These are phyloP conservation scores for Bostrychus sinensis DNA, from an alignment of 2,113 vertebrate genomes.

Conservation along the genomic window DNA sequence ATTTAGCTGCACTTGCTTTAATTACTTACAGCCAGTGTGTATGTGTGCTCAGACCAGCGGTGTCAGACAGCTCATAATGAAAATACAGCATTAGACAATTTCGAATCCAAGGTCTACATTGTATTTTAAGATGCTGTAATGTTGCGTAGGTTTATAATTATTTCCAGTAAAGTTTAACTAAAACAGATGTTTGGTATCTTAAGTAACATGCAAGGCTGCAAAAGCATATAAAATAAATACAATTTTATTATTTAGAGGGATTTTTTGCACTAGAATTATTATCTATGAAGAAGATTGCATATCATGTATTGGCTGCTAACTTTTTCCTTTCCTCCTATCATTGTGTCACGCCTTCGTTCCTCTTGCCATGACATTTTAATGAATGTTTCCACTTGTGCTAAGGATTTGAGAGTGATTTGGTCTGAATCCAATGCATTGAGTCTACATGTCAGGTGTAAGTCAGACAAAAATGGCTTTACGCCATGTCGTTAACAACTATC, in stretches of 20 bases:
- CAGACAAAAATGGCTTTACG: constrained; percentile 60
- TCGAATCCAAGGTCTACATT: constrained; percentile 45
- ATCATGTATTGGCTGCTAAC: no score
- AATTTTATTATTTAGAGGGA: no score
- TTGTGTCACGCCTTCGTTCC: constrained; percentile 2
- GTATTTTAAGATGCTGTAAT: constrained; percentile 28
- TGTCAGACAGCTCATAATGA: constrained; percentile 56
- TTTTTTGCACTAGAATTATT: no score
- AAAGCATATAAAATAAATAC: no score
- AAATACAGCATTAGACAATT: constrained; percentile 46
- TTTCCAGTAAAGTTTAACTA: neutral
- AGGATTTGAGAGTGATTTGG: constrained; percentile 51
- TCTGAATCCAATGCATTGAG: constrained; percentile 58
- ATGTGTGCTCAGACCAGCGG: constrained; percentile 30
- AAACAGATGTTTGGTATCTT: no score
- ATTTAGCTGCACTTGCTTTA: constrained; percentile 77
- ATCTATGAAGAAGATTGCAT: no score
- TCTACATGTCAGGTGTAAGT: constrained; percentile 42
- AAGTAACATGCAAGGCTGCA: no score
- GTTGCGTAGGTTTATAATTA: neutral
- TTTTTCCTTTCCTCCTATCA: neutral
- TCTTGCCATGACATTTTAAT: constrained; percentile 30
- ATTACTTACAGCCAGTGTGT: constrained; percentile 65
- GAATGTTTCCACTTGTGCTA: constrained; percentile 45
- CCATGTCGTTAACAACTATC: no score